phyloP scores from a whole-genome alignment of 2,888 invertebrate genomes.

The Chrysolina haemoptera region DNA sequence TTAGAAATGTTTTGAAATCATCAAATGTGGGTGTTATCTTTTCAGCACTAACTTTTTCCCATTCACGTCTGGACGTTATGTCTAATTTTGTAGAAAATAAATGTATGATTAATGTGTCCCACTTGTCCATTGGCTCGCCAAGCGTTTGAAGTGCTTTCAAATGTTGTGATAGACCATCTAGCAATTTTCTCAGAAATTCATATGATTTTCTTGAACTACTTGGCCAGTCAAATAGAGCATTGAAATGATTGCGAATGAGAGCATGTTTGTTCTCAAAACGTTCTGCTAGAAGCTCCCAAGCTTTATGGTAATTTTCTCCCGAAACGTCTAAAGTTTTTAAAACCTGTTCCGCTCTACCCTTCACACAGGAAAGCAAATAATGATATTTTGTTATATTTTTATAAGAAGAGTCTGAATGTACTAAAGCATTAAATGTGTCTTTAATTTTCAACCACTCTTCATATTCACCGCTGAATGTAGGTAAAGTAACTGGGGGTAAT shows the following conservation, averaged over 20 bases:
- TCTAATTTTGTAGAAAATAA: neutral
- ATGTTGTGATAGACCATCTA: neutral
- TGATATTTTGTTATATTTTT: neutral
- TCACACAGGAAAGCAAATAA: neutral
- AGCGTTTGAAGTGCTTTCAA: neutral
- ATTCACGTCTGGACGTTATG: neutral
- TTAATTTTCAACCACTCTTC: too few species aligned
- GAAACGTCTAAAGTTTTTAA: neutral
- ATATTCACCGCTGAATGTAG: too few species aligned
- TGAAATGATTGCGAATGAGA: neutral
- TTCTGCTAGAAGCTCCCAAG: neutral
- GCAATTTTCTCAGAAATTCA: neutral
- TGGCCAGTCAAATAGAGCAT: neutral
- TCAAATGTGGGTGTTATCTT: neutral
- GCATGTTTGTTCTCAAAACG: conserved; percentile 2
- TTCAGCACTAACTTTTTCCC: neutral
- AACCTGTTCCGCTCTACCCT: conserved; percentile 1
- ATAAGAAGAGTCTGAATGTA: too few species aligned
- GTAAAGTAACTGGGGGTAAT: too few species aligned
- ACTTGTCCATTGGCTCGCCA: neutral
- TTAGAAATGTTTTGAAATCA: neutral
- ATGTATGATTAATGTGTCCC: neutral
- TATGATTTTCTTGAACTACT: neutral
- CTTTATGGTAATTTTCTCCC: conserved; percentile 2
- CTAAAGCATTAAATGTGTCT: too few species aligned